These are phyloP conservation scores for Pycnonotus jocosus DNA, from an alignment of 2,113 vertebrate genomes.

Conservation along the genomic window DNA sequence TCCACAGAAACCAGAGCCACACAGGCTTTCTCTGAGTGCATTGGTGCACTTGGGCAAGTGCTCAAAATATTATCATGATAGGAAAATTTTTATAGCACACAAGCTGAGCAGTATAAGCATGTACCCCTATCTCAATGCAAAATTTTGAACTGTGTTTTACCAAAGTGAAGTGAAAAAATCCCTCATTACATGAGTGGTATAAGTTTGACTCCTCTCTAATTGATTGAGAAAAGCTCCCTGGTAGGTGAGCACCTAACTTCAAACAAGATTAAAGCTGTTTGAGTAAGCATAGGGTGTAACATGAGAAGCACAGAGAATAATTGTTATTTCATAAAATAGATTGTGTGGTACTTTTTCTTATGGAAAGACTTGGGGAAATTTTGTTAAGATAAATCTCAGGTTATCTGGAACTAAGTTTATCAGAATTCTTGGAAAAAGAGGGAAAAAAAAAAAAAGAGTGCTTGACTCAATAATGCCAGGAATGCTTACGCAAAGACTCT, in stretches of 20 bases:
- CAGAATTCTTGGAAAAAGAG: background rate
- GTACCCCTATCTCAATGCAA: background rate
- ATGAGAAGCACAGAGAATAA: background rate
- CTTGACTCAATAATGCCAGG: background rate
- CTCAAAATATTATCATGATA: background rate
- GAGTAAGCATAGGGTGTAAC: background rate
- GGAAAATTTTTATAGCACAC: background rate
- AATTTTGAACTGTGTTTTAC: background rate
- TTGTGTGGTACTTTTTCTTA: background rate
- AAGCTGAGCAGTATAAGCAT: background rate
- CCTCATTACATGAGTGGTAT: background rate
- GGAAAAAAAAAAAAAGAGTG: rapidly evolving
- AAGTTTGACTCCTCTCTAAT: background rate
- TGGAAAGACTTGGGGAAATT: background rate
- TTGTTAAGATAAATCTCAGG: background rate
- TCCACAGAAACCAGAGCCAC: background rate
- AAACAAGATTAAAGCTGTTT: background rate
- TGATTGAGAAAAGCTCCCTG: background rate
- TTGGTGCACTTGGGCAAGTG: background rate
- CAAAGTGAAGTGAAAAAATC: background rate
- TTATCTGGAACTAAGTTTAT: background rate
- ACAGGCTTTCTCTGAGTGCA: background rate
- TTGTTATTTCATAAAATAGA: background rate
- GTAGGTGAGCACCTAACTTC: background rate
- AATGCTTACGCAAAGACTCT: background rate